Conservation (phyloP, 2,113 vertebrate genomes). For the Nicator chloris region DNA sequence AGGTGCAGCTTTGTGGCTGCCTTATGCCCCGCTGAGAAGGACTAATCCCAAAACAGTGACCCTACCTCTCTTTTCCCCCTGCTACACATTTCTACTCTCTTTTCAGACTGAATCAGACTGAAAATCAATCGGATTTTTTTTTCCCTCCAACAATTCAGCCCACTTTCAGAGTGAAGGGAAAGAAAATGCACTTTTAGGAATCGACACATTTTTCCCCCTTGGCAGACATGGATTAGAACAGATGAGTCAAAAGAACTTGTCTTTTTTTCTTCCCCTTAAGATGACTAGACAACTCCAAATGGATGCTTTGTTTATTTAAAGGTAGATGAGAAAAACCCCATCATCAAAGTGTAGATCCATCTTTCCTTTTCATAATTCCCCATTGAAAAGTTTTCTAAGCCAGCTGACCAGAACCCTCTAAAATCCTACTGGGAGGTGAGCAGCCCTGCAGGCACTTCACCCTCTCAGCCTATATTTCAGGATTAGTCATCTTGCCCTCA, state of each 20-base stretch:
- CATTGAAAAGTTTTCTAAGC: background rate
- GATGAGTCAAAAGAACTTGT: background rate
- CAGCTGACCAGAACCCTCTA: background rate
- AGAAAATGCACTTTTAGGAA: background rate
- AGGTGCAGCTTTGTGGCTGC: background rate
- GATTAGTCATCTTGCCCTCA: background rate
- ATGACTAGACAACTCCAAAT: background rate
- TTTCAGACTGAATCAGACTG: background rate
- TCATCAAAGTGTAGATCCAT: background rate
- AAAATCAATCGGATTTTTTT: background rate
- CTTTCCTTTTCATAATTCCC: background rate
- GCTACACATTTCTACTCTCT: background rate
- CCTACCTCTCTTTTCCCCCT: background rate
- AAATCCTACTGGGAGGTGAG: background rate
- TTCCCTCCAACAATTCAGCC: background rate
- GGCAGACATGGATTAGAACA: background rate
- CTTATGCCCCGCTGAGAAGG: background rate
- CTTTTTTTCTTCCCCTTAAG: background rate
- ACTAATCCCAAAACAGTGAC: background rate
- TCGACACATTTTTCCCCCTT: rapidly evolving
- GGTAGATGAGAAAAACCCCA: background rate
- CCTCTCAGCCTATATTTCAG: background rate
- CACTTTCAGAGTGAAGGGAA: background rate
- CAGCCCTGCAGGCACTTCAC: background rate
- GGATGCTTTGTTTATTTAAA: background rate